Evolutionary conservation across 2,113 vertebrate genomes (phyloP).

Genomic region (Phaethon lepturus): DNA sequence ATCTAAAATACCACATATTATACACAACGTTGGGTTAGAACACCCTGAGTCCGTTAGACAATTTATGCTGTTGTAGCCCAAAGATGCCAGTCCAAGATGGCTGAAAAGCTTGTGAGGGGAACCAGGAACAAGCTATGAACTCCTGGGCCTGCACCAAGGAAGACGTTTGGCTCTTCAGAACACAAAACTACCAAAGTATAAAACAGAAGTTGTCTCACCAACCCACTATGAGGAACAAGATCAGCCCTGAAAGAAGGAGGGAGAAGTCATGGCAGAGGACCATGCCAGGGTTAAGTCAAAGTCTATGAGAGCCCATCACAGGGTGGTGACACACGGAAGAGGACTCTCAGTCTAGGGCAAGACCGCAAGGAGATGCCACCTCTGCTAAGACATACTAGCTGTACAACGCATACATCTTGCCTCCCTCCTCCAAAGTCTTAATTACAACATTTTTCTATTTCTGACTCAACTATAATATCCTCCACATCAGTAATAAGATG

Average conservation of each 20-base stretch:
- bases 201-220: background rate
- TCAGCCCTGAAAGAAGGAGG: background rate
- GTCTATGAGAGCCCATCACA: too few species aligned
- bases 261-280: background rate
- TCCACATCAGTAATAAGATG: background rate
- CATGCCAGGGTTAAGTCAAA: background rate
- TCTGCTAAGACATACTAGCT: background rate
- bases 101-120: background rate
- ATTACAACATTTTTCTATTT: background rate
- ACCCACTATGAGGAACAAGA: background rate
- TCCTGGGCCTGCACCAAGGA: background rate
- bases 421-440: background rate
- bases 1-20: background rate
- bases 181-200: background rate
- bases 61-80: background rate
- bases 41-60: background rate
- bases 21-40: background rate
- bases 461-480: background rate
- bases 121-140: background rate
- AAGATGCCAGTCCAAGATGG: background rate
- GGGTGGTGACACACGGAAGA: background rate
- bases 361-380: background rate
- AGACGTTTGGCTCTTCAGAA: background rate
- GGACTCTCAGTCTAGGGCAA: background rate
- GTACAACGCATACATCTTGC: accelerated